Evolutionary conservation across 2,113 vertebrate genomes (phyloP).

Genomic region (Bombycilla garrulus): DNA sequence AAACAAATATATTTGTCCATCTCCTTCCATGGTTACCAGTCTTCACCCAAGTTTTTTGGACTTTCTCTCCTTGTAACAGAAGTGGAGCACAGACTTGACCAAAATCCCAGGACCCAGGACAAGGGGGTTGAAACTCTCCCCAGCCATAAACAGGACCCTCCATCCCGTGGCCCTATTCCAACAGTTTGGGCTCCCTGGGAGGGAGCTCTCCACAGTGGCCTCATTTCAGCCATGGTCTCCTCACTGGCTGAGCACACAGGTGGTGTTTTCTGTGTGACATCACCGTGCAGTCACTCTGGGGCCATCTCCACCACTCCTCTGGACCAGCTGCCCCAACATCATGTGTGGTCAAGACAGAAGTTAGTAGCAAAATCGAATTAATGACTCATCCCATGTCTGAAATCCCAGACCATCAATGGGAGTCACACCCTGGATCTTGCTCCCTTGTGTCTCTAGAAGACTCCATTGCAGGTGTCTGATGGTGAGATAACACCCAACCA

Average conservation of each 20-base stretch:
- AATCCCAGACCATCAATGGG: neutral
- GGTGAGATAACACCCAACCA: neutral
- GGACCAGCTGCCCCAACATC: rapidly evolving
- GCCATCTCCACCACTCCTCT: rapidly evolving
- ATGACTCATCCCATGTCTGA: neutral
- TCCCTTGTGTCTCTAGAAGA: neutral
- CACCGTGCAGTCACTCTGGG: rapidly evolving
- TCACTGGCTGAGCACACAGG: neutral
- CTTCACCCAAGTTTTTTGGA: neutral
- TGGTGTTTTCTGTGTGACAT: neutral
- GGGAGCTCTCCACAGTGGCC: neutral
- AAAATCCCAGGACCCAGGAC: neutral
- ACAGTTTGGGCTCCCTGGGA: neutral
- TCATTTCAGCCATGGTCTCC: neutral
- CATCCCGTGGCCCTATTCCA: neutral
- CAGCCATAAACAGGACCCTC: neutral
- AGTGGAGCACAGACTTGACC: neutral
- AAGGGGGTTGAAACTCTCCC: neutral
- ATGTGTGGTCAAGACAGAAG: neutral
- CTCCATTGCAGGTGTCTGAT: neutral
- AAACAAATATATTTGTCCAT: neutral
- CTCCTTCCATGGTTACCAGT: neutral
- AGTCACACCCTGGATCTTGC: neutral
- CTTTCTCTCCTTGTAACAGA: neutral
- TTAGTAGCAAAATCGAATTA: rapidly evolving